These are phyloP conservation scores for Thelaira solivaga DNA, from an alignment of 2,888 invertebrate species.

Conservation along the genomic window DNA sequence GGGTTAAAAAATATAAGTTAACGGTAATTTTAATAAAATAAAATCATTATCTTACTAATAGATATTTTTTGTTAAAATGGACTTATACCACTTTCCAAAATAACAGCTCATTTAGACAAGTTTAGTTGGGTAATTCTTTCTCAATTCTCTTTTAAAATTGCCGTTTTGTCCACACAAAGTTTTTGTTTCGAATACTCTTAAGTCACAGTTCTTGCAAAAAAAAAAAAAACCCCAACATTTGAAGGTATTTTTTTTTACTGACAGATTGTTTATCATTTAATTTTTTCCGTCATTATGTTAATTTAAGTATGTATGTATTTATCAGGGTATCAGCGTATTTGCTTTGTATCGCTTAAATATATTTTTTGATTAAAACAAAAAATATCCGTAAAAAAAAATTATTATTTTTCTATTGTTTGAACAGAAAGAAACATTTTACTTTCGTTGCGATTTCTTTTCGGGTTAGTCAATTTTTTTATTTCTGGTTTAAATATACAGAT, in stretches of 20 bases:
- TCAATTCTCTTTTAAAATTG: too few species aligned
- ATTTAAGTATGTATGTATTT: conserved; percentile 23
- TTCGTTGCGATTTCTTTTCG: conserved; percentile 12
- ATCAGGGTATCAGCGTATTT: background rate
- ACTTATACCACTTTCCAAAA: too few species aligned
- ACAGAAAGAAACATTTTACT: conserved; percentile 10
- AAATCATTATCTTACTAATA: too few species aligned
- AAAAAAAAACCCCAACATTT: too few species aligned
- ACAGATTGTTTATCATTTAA: conserved; percentile 25
- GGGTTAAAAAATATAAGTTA: too few species aligned
- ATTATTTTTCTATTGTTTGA: background rate
- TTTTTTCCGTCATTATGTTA: conserved; percentile 13
- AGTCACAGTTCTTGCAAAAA: too few species aligned
- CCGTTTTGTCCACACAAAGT: too few species aligned
- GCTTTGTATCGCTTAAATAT: background rate
- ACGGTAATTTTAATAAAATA: too few species aligned
- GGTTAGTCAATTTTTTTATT: background rate
- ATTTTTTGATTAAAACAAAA: background rate
- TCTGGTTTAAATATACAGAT: background rate
- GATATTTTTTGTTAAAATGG: too few species aligned
- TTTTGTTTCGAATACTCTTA: too few species aligned
- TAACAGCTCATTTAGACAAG: too few species aligned
- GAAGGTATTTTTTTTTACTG: conserved; percentile 15
- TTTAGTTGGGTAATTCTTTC: too few species aligned
- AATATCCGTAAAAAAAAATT: conserved; percentile 8